Conservation (phyloP, 2,797 vertebrate species). For the Alexandromys oeconomus region DNA sequence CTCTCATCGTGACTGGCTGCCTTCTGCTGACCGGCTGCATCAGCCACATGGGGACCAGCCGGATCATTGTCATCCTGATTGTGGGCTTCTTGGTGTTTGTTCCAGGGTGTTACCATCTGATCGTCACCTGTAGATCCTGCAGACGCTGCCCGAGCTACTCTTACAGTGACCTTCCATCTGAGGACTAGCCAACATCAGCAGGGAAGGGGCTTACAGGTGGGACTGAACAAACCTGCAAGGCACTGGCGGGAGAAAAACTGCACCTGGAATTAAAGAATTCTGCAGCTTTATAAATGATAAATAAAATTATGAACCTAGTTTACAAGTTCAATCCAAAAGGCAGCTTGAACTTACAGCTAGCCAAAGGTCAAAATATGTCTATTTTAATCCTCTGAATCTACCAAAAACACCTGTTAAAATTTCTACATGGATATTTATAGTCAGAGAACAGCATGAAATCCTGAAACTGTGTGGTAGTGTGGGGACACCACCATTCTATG, state of each 20-base stretch:
- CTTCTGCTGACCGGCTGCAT: constrained; percentile 93
- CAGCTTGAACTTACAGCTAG: neutral
- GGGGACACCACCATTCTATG: neutral
- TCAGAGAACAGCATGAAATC: neutral
- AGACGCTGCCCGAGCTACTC: constrained; percentile 94
- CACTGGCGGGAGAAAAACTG: neutral
- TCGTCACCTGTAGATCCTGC: constrained; percentile 94
- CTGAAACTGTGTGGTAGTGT: neutral
- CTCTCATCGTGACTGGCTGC: constrained; percentile 92
- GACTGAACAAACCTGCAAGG: neutral
- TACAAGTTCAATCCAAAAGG: neutral
- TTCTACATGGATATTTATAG: neutral
- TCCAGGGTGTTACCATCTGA: constrained; percentile 94
- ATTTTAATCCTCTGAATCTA: neutral
- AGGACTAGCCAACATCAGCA: constrained; percentile 83
- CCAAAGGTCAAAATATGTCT: neutral
- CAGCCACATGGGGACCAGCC: constrained; percentile 90
- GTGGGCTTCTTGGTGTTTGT: constrained; percentile 96
- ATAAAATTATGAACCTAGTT: neutral
- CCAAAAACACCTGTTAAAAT: neutral
- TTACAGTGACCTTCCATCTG: constrained; percentile 95
- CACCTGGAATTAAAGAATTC: neutral
- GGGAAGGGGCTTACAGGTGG: neutral
- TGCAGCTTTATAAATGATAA: neutral
- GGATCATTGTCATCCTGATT: constrained; percentile 93